These are phyloP conservation scores for Mesochorus sp. DNA, from an alignment of 2,888 invertebrate genomes.

Conservation along the genomic window DNA sequence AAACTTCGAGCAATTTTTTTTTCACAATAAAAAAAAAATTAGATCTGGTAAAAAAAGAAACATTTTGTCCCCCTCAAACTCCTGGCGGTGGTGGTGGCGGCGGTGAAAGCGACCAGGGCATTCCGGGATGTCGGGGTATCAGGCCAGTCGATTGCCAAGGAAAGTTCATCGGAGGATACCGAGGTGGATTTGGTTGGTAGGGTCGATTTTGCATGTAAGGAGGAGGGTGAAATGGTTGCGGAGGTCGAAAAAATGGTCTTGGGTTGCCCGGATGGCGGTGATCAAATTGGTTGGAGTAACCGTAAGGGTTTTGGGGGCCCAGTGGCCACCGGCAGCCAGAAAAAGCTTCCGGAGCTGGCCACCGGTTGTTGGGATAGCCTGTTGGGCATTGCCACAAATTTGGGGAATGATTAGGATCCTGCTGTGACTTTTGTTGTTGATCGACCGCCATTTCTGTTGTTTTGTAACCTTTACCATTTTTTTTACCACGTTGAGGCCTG, in stretches of 20 bases:
- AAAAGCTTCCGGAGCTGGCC: constrained; percentile 34
- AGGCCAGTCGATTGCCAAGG: constrained; percentile 62
- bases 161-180: constrained; percentile 45
- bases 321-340: constrained; percentile 12
- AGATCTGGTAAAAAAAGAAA: not conserved
- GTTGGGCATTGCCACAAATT: constrained; percentile 64
- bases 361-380: constrained; percentile 57
- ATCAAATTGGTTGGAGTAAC: constrained; percentile 25
- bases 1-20: not conserved
- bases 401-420: too few relatives aligned
- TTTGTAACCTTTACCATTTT: constrained; percentile 18
- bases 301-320: constrained; percentile 38
- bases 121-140: constrained; percentile 37
- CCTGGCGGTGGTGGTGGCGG: constrained; percentile 67
- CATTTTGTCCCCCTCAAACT: constrained; percentile 18
- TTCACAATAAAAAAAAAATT: not conserved
- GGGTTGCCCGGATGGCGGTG: constrained; percentile 17
- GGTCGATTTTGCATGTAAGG: constrained; percentile 30
- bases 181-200: constrained; percentile 31
- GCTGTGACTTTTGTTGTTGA: constrained; percentile 10
- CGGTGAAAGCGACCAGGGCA: constrained; percentile 62
- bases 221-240: constrained; percentile 4
- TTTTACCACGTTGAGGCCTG: constrained; percentile 45
- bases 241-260: constrained; percentile 31
- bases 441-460: not conserved